Base-by-base conservation (phyloP, 1,140 invertebrate species). In the Drosophila bipectinata region DNA sequence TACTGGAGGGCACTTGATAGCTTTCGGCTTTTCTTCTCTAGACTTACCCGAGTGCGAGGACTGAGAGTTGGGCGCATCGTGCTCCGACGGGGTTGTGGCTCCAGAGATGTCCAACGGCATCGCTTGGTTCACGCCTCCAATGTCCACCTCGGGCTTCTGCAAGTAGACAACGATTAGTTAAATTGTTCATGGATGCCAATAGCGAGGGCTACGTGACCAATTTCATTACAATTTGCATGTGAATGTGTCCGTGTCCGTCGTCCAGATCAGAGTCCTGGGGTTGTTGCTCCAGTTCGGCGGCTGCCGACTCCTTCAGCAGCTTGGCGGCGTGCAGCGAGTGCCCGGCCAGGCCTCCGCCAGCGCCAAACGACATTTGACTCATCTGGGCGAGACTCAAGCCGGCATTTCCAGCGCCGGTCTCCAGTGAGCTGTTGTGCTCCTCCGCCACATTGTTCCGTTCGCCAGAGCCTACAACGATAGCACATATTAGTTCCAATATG, bases 401-500 rank as follows among this genome's bases (percentile, higher is more conserved):
- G n/a, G 78, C 83, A 15, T 52, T 77, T 14, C 77, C 77, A 21
- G 84, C 76, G 56, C 76, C 72, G 12, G 84, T 55, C 71, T 92
- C 91, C 63, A 92, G 32, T 3, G 90, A 90, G 47, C 87, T 91
- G 53, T 52, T 87, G 28, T 91, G 88, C 72, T 93, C 93, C 67
- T 94, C 93, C 60, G 93, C 92, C 18, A 82, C 78, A 57, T 91
- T 90, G 51, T 76, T 92, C 18, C 92, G 87, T 76, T 93, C 94
- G 45, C 91, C 94, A 59, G 94, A 95, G 6, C 95, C 95, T 15
- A 48, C 0, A 45, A 37, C 0, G 0, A 3, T 34, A 14, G 24
- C 49, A 55, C 47, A 51, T 54, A 32, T 54, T 26, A 62, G 26
- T 44, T 30, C 44, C 6, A 5, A 21, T 9, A 1, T 15, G 14